A percentile compares a stretch with the other conserved stretches of the same genome.
These are phyloP conservation scores for Microchrysa polita DNA, from an alignment of 2,888 invertebrate genomes.

Conservation along the genomic window DNA sequence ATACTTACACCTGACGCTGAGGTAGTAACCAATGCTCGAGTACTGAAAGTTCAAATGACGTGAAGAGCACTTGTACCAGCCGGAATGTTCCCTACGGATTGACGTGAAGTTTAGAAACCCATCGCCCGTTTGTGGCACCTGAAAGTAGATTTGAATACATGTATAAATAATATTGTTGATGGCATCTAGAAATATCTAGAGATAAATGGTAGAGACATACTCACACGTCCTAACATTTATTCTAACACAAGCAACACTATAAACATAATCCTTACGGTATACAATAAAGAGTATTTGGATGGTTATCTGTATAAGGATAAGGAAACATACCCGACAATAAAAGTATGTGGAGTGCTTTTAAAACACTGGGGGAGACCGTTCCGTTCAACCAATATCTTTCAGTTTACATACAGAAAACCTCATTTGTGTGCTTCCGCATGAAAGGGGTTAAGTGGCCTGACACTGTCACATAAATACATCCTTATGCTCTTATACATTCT, in stretches of 20 bases:
- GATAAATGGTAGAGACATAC: neutral
- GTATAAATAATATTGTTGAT: conserved; percentile 44
- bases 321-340: neutral
- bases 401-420: conserved; percentile 10
- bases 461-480: neutral
- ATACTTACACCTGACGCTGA: conserved; percentile 87
- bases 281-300: neutral
- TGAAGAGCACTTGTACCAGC: conserved; percentile 93
- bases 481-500: too few species aligned
- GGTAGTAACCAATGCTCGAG: conserved; percentile 89
- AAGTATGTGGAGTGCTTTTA: neutral
- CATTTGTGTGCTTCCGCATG: conserved; percentile 24
- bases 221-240: conserved; percentile 28
- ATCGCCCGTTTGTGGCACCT: conserved; percentile 75
- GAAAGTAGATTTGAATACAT: conserved; percentile 48
- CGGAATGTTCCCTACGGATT: conserved; percentile 82
- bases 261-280: too few species aligned
- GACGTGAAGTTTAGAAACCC: conserved; percentile 87
- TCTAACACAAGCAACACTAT: conserved; percentile 25
- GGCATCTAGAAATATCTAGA: conserved; percentile 25
- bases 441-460: conserved; percentile 38
- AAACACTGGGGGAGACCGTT: neutral
- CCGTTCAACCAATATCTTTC: conserved; percentile 27
- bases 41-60: conserved; percentile 84
- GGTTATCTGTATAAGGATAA: neutral